phyloP scores from a whole-genome alignment of 2,113 vertebrate genomes.

The Triplophysa tibetana region DNA sequence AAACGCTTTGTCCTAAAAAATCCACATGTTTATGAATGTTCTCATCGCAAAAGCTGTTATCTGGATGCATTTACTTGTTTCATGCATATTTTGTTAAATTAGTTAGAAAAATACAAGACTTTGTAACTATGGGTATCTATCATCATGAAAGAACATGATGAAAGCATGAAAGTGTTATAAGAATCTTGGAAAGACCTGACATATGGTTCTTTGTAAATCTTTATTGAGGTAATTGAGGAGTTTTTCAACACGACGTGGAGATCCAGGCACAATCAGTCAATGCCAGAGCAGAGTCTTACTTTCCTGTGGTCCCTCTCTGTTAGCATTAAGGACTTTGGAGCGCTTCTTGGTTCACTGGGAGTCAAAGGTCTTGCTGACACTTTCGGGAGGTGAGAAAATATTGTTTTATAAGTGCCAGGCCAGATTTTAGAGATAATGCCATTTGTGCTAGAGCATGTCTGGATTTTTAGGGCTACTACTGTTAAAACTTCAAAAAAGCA shows the following conservation, averaged over 20 bases:
- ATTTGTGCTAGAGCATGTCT: neutral
- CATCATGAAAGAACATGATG: no score
- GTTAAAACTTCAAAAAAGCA: neutral
- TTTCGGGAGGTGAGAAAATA: conserved; percentile 68
- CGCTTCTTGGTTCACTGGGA: conserved; percentile 72
- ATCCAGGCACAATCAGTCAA: conserved; percentile 70
- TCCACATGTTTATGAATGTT: neutral
- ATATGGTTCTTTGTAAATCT: neutral
- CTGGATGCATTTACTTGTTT: neutral
- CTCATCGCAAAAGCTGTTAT: conserved; percentile 7
- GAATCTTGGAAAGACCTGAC: no score
- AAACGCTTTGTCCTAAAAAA: conserved; percentile 2
- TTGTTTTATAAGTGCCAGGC: neutral
- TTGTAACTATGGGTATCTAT: no score
- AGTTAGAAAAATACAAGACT: no score
- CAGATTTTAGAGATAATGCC: neutral
- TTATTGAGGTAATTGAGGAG: conserved; percentile 72
- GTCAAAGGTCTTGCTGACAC: conserved; percentile 74
- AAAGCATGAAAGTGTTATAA: no score
- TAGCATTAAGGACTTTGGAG: conserved; percentile 80
- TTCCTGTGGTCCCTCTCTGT: conserved; percentile 79
- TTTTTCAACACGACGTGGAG: conserved; percentile 79
- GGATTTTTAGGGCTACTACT: neutral
- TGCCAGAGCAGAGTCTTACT: conserved; percentile 73
- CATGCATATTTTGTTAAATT: neutral